Base-by-base conservation (phyloP, 2,797 vertebrate species). In the Spea hammondii region DNA sequence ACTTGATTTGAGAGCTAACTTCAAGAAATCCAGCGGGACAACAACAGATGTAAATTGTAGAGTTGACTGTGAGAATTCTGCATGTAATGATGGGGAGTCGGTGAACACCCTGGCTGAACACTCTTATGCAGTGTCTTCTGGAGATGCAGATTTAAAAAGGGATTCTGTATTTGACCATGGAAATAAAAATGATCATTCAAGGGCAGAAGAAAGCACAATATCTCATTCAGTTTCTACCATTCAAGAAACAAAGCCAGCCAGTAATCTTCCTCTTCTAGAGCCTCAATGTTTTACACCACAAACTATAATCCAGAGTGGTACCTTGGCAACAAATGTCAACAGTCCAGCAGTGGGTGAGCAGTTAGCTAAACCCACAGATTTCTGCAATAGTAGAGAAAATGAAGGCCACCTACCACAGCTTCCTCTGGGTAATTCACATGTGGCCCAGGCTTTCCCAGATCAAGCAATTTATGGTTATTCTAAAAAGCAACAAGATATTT, bases 71-170 rank as follows among this genome's bases (percentile, higher is more conserved):
- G 89, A 89, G 60, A 89, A 88, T 0, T 84, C 89, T 0, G 84
- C 84, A 57, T 91, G 86, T 50, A 90, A 86, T 54, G 95, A 93
- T 80, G 91, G 88, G 1, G 96, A 97, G 85, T 92, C 93, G 4
- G 90, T 91, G 51, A 93, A 95, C 32, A 93, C 96, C 0, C 89
- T 99, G 65, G 96, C 95, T 0, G 98, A 99, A 82, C 98, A 99
- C 85, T 99, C 98, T 0, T 99, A 99, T 6, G 98, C 98, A 13
- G 92, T 93, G 32, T 92, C 91, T 50, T 90, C 92, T 0, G 85
- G 85, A n/a, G 93, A 94, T 1, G 93, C 90, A 82, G 45, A 72
- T 51, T 92, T 88, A 51, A 87, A 90, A 74, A 86, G 78, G 77
- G 84, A 87, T 9, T 84, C 89, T 57, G 84, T 75, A 4, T 68